Percentiles rank a stretch among this genome's conserved stretches.
phyloP scores from a whole-genome alignment of 1,140 invertebrate genomes.

The Psilanteris sp. region DNA sequence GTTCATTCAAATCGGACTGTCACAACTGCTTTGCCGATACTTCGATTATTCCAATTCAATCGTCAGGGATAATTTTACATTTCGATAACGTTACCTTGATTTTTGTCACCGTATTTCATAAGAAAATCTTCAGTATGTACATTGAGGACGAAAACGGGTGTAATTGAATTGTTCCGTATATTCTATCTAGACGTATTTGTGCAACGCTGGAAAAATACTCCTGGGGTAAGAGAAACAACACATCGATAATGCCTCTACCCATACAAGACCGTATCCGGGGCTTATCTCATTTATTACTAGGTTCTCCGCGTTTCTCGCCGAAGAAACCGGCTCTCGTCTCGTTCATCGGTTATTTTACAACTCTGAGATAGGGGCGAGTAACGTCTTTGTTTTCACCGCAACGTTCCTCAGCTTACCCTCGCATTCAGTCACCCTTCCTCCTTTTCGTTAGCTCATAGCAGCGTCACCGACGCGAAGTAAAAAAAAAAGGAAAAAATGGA shows the following conservation, averaged over 20 bases:
- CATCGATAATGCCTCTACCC: slow-evolving; percentile 70
- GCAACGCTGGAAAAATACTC: slow-evolving; percentile 44
- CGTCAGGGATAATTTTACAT: too few species aligned
- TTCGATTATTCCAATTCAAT: too few species aligned
- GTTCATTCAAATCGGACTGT: too few species aligned
- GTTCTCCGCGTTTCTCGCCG: slow-evolving; percentile 46
- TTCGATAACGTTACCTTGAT: not conserved
- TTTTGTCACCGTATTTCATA: slow-evolving; percentile 7
- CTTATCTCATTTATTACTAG: slow-evolving; percentile 78
- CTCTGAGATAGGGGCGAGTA: slow-evolving; percentile 74
- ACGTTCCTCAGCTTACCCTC: slow-evolving; percentile 60
- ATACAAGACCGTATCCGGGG: slow-evolving; percentile 69
- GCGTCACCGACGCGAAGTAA: slow-evolving; percentile 13
- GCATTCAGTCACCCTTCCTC: slow-evolving; percentile 34
- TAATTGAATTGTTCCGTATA: slow-evolving; percentile 40
- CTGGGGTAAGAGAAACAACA: slow-evolving; percentile 49
- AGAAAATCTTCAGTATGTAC: slow-evolving; percentile 17
- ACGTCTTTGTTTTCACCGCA: slow-evolving; percentile 80
- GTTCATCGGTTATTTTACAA: slow-evolving; percentile 80
- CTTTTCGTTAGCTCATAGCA: slow-evolving; percentile 18
- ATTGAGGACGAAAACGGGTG: slow-evolving; percentile 12
- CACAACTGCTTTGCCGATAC: not conserved
- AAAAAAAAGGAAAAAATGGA: too few species aligned
- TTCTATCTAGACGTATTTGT: slow-evolving; percentile 29
- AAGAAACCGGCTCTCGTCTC: slow-evolving; percentile 69